Evolutionary conservation across 2,113 vertebrate species (phyloP).

Genomic region (Myrmophylax atrothorax): DNA sequence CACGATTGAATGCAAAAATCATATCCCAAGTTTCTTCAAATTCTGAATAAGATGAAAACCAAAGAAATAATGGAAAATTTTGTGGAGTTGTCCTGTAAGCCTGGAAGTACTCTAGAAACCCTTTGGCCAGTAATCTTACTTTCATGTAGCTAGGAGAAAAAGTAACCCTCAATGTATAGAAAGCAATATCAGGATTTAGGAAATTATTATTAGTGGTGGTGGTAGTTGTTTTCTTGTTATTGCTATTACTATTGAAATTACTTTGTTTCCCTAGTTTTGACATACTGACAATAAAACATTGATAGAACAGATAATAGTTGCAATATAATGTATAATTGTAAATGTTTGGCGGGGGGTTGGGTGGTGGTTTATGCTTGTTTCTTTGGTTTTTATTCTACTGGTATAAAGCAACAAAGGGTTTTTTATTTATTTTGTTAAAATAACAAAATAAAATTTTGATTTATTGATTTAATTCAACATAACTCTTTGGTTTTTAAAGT

Average conservation of each 20-base stretch:
- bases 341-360: background rate
- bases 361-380: background rate
- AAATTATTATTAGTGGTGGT: background rate
- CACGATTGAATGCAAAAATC: background rate
- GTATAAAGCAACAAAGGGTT: accelerated
- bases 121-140: background rate
- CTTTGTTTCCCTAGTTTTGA: background rate
- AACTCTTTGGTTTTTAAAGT: background rate
- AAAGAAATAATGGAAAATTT: background rate
- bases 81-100: background rate
- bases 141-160: background rate
- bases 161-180: background rate
- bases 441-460: background rate
- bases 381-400: background rate
- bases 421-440: background rate
- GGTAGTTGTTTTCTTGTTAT: background rate
- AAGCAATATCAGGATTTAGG: background rate
- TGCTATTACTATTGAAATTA: background rate
- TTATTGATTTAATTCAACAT: background rate
- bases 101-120: background rate
- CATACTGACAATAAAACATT: background rate
- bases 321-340: background rate
- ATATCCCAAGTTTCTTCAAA: background rate
- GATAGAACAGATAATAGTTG: background rate
- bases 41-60: background rate